Evolutionary conservation across 2,113 vertebrate genomes (phyloP), one percentile per base, ranked within the genome.

Genomic region (Coryphaenoides rupestris): DNA sequence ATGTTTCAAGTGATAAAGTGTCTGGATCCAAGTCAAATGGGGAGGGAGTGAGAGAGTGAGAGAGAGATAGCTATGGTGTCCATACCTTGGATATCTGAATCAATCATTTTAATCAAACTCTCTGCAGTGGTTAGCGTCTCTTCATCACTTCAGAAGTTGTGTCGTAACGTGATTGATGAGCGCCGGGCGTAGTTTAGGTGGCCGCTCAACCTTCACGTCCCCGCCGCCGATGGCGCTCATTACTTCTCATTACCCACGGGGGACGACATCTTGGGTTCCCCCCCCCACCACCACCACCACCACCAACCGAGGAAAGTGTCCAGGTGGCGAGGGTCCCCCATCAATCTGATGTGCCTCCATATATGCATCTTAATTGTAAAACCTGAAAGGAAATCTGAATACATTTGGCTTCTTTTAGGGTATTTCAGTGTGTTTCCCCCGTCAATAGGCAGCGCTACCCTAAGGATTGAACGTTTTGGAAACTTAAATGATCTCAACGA

Each of bases 231-330:
- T 64, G 54, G 47, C 13, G 54, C 72, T 63, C 28, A 66, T 65
- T 63, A 54, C 62, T 62, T 70, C 66, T 55, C 54, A 55, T 55
- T 55, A 55, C 68, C 58, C 3, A 1, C 58, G 74, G 15, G n/a
- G 26, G 58, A 62, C 66, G 62, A 50, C 62, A 70, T 83, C 76
- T 81, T 79, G 60, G 76, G n/a, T n/a, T n/a, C n/a, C 76, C 81
- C 66, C 60, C 70, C 73, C 69, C 56, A 66, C 69, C 68, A 53
- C 77, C 66, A 83, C 81, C 78, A 79, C 63, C 59, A 1, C 63
- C 69, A 72, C 69, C 59, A 65, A 66, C 62, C 65, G 64, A n/a
- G n/a, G n/a, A n/a, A n/a, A n/a, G n/a, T n/a, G n/a, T n/a, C n/a
- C n/a, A n/a, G n/a, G n/a, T n/a, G n/a, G 69, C 75, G 75, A 73